These are phyloP conservation scores for Pygoscelis adeliae DNA, from an alignment of 2,113 vertebrate species.

Conservation along the genomic window DNA sequence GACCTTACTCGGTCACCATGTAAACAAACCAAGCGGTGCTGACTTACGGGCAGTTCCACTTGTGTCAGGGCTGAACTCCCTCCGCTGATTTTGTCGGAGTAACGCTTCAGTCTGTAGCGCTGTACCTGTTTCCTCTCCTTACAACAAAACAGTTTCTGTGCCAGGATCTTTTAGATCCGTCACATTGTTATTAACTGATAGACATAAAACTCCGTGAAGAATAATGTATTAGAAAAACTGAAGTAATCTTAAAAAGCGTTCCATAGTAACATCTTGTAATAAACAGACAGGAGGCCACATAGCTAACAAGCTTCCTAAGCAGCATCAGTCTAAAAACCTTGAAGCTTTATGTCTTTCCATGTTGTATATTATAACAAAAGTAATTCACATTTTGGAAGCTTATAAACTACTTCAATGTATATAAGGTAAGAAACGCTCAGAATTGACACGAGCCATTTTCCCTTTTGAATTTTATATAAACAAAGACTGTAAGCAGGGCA, in stretches of 20 bases:
- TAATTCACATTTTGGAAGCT: background rate
- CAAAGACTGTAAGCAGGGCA: background rate
- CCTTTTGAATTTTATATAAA: background rate
- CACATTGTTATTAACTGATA: background rate
- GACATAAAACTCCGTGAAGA: background rate
- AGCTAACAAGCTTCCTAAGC: background rate
- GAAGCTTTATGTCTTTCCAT: background rate
- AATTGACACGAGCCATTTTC: background rate
- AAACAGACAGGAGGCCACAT: background rate
- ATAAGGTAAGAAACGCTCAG: background rate
- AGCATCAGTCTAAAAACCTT: background rate
- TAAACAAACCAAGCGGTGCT: background rate
- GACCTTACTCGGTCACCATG: background rate
- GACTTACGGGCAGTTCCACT: background rate
- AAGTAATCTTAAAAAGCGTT: background rate
- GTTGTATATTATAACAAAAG: background rate
- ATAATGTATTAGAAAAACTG: background rate
- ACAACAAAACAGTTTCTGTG: background rate
- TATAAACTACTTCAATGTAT: background rate
- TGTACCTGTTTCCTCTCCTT: background rate
- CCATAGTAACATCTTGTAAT: background rate
- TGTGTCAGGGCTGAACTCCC: background rate
- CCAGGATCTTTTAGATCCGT: background rate
- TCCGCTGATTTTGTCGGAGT: background rate
- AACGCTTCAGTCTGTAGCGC: rapidly evolving